phyloP scores from a whole-genome alignment of 2,113 vertebrate species.

The Petrocephalus zakoni region DNA sequence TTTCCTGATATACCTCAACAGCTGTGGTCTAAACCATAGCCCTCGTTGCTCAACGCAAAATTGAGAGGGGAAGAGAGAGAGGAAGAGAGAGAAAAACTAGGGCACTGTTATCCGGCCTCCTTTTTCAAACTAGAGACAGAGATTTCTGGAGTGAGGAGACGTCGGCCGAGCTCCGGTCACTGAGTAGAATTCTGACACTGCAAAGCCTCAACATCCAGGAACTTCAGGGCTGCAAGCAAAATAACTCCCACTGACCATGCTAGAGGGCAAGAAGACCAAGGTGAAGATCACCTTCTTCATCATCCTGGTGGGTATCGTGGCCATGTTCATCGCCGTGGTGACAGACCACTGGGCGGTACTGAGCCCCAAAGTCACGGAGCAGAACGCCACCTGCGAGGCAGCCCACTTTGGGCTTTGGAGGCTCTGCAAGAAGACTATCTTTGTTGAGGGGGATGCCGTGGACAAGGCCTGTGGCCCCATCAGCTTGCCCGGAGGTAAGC shows the following conservation, averaged over 20 bases:
- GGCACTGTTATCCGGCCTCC: conserved; percentile 64
- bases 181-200: background rate
- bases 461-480: conserved; percentile 75
- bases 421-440: conserved; percentile 78
- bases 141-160: conserved; percentile 36
- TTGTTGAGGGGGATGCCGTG: conserved; percentile 54
- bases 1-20: conserved; percentile 48
- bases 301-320: conserved; percentile 73
- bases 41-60: conserved; percentile 51
- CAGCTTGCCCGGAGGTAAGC: conserved; percentile 81
- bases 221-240: background rate
- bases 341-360: conserved; percentile 94
- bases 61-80: conserved; percentile 50
- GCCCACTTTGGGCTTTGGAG: conserved; percentile 95
- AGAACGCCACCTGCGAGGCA: conserved; percentile 75
- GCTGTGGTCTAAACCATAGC: conserved; percentile 38
- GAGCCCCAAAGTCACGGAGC: conserved; percentile 70
- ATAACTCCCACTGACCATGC: conserved; percentile 57
- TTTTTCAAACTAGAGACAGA: conserved; percentile 46
- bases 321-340: conserved; percentile 77
- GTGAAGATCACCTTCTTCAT: conserved; percentile 76
- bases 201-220: conserved; percentile 27
- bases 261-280: conserved; percentile 70
- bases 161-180: background rate
- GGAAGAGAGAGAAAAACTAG: conserved; percentile 50